Base-by-base conservation (phyloP, 2,888 invertebrate species). In the Drosophila pegasa region DNA sequence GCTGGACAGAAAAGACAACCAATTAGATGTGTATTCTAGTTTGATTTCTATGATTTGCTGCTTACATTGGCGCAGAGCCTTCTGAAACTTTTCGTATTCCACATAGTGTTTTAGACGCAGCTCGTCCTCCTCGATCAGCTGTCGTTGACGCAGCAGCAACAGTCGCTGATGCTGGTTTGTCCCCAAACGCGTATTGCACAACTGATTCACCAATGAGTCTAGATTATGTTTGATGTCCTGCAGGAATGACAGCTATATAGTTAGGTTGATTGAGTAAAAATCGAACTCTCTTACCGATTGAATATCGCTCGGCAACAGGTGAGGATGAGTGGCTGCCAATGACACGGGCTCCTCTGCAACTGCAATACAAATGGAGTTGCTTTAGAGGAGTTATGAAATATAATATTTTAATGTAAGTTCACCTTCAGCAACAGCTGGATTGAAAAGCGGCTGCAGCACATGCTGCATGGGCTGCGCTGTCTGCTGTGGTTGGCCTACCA, bases 161-260 rank as follows among this genome's bases (percentile, higher is more conserved):
- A 92, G 75, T 41, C 92, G 90, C 69, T 92, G 92, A 41, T 92
- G 91, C 52, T 91, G 90, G 62, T 91, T 92, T 16, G 92, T 90
- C 43, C 92, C 92, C 64, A 92, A 84, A 6, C 91, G 89, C 35
- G 91, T 88, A 52, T 90, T 90, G 64, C 91, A 90, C 70, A 92
- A 75, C 55, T 91, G 91, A 66, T 90, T 91, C 14, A 92, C 89
- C 64, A 91, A 80, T 2, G 90, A 88, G 71, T 92, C 92, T 61
- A 92, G 72, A 81, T 92, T 92, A 67, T 91, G 91, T 79, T 92
- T 92, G 41, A 92, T 92, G 68, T 92, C 92, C 92, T 92, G 52
- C 18, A 73, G 66, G 22, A 2, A 56, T 3, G 41, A 2, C 27
- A 20, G 1, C 12, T 7, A 16, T 27, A 31, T 37, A 29, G 16